These are phyloP conservation scores for Antheraea mylitta DNA, from an alignment of 1,140 invertebrate genomes.

Conservation along the genomic window DNA sequence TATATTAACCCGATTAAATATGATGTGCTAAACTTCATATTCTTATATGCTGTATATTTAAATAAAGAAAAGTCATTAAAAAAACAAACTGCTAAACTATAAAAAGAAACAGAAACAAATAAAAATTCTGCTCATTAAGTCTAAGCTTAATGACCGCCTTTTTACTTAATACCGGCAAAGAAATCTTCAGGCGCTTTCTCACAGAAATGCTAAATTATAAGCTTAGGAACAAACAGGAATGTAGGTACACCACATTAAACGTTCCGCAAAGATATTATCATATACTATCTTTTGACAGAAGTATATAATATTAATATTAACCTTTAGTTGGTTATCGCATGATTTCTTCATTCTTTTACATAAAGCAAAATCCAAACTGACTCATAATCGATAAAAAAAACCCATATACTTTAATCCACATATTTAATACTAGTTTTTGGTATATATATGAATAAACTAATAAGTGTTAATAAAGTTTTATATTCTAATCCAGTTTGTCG, in stretches of 20 bases:
- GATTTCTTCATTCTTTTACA: no score
- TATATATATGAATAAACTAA: no score
- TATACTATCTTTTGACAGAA: not conserved
- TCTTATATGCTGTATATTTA: not conserved
- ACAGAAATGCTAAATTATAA: slow-evolving; percentile 16
- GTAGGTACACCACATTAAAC: slow-evolving; percentile 3
- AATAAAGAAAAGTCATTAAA: not conserved
- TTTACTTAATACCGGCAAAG: slow-evolving; percentile 21
- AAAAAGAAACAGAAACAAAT: slow-evolving; percentile 15
- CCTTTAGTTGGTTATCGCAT: no score
- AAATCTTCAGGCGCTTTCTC: slow-evolving; percentile 19
- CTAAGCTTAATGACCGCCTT: slow-evolving; percentile 21
- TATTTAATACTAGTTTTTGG: no score
- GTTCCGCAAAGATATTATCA: not conserved
- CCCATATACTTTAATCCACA: no score
- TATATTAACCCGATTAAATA: no score
- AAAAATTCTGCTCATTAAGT: slow-evolving; percentile 26
- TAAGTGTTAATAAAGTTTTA: no score
- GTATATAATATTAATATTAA: not conserved
- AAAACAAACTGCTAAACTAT: not conserved
- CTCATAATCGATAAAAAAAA: no score
- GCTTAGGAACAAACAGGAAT: slow-evolving; percentile 13
- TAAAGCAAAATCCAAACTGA: no score
- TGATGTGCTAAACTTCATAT: no score
- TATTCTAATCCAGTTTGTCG: no score